Evolutionary conservation across 1,140 invertebrate species (phyloP), one percentile per base, ranked within the genome.

Genomic region (Mactra quadrangularis): DNA sequence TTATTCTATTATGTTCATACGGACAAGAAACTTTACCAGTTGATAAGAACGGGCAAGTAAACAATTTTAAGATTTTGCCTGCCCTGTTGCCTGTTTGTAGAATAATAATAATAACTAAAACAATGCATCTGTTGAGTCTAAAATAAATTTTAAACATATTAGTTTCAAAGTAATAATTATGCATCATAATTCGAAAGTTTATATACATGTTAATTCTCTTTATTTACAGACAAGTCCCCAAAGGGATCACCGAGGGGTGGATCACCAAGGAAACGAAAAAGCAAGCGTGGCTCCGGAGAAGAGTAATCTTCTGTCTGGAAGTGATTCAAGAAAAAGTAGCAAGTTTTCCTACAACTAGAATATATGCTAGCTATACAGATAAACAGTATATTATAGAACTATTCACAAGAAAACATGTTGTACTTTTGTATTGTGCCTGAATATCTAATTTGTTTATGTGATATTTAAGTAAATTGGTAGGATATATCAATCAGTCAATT

Each of bases 241-340:
- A 87, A 88, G 64, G 84, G 88, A 45, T 90, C 91, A 50, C 91
- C 91, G 59, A 91, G 90, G 79, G 88, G 77, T 79, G 77, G 90
- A 78, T 92, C 91, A 22, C 91, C 91, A 55, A 72, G 90, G 47
- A 90, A 92, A 83, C 83, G 91, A 78, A 88, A 89, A 78, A 92
- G 85, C 82, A 90, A 91, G 83, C 85, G 91, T 52, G 91, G 89
- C 17, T 87, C 87, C 27, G 89, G 89, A 41, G 91, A 91, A 85
- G 91, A 92, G 62, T 91, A 89, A 88, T 83, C 53, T 76, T 87
- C 53, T 78, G 64, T 57, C 45, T 81, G 33, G 82, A 85, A 62
- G 77, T 78, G 68, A 72, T 88, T 72, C 35, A 86, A 85, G 75
- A 71, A 68, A 60, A 81, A 68, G 45, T 77, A 59, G 38, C 60